These are phyloP conservation scores for Gortyna flavago DNA, from an alignment of 2,888 invertebrate species.

Conservation along the genomic window DNA sequence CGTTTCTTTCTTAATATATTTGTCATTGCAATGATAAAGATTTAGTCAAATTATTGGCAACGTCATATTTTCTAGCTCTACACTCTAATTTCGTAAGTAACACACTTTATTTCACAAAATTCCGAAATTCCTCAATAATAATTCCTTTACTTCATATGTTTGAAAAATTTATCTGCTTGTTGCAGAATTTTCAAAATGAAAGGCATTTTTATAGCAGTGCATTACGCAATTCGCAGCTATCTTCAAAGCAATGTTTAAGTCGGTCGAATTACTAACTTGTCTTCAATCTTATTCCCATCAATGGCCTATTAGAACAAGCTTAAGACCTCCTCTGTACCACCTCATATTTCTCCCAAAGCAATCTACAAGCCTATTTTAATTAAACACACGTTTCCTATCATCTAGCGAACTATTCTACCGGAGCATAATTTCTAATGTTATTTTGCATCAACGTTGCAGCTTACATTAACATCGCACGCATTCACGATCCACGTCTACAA, in stretches of 20 bases:
- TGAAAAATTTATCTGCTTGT: not conserved
- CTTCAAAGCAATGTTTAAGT: not conserved
- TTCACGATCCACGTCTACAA: conserved; percentile 59
- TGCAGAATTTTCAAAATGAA: not conserved
- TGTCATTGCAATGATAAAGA: not conserved
- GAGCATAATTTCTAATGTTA: conserved; percentile 57
- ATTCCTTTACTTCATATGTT: not conserved
- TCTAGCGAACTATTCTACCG: conserved; percentile 16
- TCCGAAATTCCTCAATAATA: not conserved
- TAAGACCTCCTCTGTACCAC: not conserved
- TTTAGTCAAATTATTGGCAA: not conserved
- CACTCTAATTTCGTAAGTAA: not conserved
- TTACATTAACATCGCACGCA: conserved; percentile 60
- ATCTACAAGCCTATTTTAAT: conserved; percentile 32
- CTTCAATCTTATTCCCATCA: not conserved
- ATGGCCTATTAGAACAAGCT: not conserved
- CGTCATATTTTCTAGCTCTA: too few species aligned
- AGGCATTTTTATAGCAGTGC: not conserved
- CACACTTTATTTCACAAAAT: not conserved
- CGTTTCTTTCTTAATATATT: not conserved
- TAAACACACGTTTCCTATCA: conserved; percentile 23
- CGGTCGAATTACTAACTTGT: not conserved
- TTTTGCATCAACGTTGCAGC: conserved; percentile 45
- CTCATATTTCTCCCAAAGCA: not conserved
- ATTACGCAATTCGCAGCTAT: not conserved